phyloP scores from a whole-genome alignment of 2,113 vertebrate genomes.

The Bos javanicus region DNA sequence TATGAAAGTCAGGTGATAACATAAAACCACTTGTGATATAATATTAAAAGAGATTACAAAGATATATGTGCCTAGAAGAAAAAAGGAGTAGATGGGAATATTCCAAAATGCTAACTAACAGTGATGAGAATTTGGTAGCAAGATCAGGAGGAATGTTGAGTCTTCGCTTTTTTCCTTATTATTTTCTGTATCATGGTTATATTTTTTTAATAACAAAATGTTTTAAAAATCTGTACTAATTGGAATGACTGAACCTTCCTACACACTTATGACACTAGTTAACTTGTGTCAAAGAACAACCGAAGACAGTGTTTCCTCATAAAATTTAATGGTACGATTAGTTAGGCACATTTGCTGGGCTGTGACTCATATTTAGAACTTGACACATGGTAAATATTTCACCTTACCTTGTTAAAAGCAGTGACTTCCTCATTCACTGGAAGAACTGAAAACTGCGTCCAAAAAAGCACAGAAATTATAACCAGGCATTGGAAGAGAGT shows the following conservation, averaged over 20 bases:
- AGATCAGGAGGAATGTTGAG: not conserved
- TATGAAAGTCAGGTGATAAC: not conserved
- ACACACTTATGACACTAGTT: not conserved
- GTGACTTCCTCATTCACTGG: not conserved
- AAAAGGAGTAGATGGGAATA: not conserved
- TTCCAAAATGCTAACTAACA: not conserved
- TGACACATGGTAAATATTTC: not conserved
- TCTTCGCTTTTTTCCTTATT: not conserved
- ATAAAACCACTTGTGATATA: not conserved
- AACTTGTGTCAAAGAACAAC: not conserved
- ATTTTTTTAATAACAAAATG: not conserved
- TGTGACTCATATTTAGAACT: not conserved
- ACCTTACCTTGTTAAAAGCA: not conserved
- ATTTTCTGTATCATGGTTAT: not conserved
- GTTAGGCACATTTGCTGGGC: not conserved
- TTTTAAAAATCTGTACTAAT: not conserved
- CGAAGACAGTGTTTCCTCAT: not conserved
- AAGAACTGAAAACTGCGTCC: not conserved
- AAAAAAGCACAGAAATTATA: not conserved
- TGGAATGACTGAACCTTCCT: not conserved
- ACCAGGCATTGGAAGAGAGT: not conserved
- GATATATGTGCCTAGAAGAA: not conserved
- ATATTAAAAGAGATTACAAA: not conserved
- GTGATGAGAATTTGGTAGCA: not conserved
- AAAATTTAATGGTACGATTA: not conserved